These are phyloP conservation scores for Caenorhabditis sp. DNA, from an alignment of 2,888 invertebrate species.

Conservation along the genomic window DNA sequence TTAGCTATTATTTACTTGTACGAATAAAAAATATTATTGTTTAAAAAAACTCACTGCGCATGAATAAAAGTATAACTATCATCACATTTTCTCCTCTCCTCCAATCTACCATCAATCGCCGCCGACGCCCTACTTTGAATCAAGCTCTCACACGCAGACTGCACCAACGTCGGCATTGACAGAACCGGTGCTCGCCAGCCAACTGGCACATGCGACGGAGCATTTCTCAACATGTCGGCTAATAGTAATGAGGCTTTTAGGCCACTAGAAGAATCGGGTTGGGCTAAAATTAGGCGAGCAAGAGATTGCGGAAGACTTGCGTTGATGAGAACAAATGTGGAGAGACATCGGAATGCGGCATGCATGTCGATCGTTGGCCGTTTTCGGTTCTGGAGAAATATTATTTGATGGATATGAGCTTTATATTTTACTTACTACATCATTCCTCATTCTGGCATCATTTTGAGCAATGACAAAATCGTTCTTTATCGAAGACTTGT, in stretches of 20 bases:
- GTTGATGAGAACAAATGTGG: conserved; percentile 59
- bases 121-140: conserved; percentile 38
- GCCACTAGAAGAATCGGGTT: conserved; percentile 60
- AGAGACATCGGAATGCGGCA: conserved; percentile 58
- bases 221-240: conserved; percentile 60
- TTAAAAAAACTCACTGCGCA: conserved; percentile 15
- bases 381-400: conserved; percentile 2
- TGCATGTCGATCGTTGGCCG: conserved; percentile 53
- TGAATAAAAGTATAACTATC: conserved; percentile 46
- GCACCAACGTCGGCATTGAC: conserved; percentile 57
- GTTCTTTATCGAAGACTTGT: conserved; percentile 51
- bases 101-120: conserved; percentile 41
- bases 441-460: conserved; percentile 41
- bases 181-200: conserved; percentile 58
- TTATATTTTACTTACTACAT: conserved; percentile 27
- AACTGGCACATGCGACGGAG: conserved; percentile 58
- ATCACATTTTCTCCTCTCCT: conserved; percentile 12
- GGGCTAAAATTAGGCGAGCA: conserved; percentile 58
- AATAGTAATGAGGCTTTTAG: conserved; percentile 66
- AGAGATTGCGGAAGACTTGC: conserved; percentile 62
- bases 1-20: too few species aligned
- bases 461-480: conserved; percentile 66
- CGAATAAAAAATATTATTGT: too few species aligned
- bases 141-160: conserved; percentile 52
- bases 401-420: background rate